phyloP scores from a whole-genome alignment of 2,888 invertebrate species.

The Drosophila hamatofila region DNA sequence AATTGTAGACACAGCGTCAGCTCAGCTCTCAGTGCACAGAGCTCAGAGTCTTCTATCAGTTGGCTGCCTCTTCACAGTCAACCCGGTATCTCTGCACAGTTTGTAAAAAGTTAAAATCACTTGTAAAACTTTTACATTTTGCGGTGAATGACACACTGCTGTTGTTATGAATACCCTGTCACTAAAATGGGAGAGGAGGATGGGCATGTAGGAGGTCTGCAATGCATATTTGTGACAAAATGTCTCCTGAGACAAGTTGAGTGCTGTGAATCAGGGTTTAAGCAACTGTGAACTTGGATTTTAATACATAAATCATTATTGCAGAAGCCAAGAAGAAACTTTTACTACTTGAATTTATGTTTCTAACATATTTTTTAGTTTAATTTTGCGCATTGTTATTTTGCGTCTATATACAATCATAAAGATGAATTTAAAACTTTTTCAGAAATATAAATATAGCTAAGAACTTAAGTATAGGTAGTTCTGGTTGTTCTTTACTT shows the following conservation, averaged over 20 bases:
- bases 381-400: too few species aligned
- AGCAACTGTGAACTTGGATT: neutral
- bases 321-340: neutral
- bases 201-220: neutral
- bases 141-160: slow-evolving; percentile 54
- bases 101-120: slow-evolving; percentile 69
- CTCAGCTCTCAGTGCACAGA: slow-evolving; percentile 8
- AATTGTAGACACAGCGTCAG: slow-evolving; percentile 54
- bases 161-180: slow-evolving; percentile 24
- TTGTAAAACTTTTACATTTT: slow-evolving; percentile 76
- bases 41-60: slow-evolving; percentile 11
- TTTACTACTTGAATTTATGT: too few species aligned
- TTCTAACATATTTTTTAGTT: too few species aligned
- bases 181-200: neutral
- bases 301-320: neutral
- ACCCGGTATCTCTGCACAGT: slow-evolving; percentile 12
- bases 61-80: slow-evolving; percentile 1
- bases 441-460: too few species aligned
- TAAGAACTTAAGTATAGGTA: too few species aligned
- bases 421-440: too few species aligned
- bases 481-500: too few species aligned
- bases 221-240: neutral
- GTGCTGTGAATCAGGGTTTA: neutral
- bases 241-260: neutral
- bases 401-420: too few species aligned